A percentile compares a stretch with the other conserved stretches of the same genome.
These are phyloP conservation scores for Connochaetes taurinus DNA, from an alignment of 2,113 vertebrate genomes.

Conservation along the genomic window DNA sequence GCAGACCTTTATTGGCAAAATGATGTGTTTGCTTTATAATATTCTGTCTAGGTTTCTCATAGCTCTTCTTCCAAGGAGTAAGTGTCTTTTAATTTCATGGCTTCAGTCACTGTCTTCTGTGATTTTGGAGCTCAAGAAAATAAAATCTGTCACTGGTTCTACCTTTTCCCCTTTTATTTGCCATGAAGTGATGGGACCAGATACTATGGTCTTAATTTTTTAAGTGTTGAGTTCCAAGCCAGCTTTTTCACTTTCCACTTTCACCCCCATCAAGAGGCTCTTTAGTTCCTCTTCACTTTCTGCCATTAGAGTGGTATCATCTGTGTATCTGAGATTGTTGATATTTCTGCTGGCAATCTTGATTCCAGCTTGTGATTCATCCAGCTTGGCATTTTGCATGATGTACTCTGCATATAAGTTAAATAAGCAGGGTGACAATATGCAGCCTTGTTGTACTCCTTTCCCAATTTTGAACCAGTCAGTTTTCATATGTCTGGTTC, in stretches of 20 bases:
- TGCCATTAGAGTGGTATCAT: neutral
- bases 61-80: neutral
- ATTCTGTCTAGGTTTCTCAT: neutral
- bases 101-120: neutral
- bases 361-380: neutral
- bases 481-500: neutral
- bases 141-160: neutral
- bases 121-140: neutral
- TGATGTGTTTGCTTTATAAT: neutral
- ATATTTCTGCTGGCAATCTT: neutral
- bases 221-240: neutral
- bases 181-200: neutral
- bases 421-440: neutral
- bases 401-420: neutral
- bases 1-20: neutral
- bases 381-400: neutral
- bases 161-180: neutral
- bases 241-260: neutral
- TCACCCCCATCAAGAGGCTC: neutral
- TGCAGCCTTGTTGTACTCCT: neutral
- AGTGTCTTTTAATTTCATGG: neutral
- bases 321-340: neutral
- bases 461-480: neutral
- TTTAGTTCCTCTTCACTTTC: neutral
- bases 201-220: neutral